Conservation (phyloP, 2,113 vertebrate genomes). For the Macquaria australasica region DNA sequence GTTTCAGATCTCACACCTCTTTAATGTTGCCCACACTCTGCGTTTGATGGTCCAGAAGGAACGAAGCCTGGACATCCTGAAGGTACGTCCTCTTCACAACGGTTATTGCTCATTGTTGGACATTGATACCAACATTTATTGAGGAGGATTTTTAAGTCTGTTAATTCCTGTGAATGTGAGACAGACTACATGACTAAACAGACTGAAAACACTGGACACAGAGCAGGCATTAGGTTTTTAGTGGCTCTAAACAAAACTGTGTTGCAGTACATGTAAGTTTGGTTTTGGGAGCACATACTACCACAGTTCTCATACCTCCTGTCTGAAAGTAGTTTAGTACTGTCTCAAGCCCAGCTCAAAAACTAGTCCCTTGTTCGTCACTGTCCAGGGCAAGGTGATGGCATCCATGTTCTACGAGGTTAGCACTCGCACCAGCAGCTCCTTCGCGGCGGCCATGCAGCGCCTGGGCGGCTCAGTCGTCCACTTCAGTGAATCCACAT, state of each 20-base stretch:
- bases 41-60: constrained; percentile 97
- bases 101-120: not conserved
- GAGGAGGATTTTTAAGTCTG: not conserved
- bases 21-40: constrained; percentile 93
- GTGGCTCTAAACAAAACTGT: not conserved
- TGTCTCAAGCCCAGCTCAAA: not conserved
- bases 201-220: not conserved
- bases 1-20: constrained; percentile 92
- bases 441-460: constrained; percentile 94
- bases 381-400: constrained; percentile 94
- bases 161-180: not conserved
- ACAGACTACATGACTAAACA: not conserved
- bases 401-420: constrained; percentile 98
- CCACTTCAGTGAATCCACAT: constrained; percentile 93
- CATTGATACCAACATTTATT: not conserved
- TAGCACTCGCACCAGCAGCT: constrained; percentile 97
- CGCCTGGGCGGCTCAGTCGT: constrained; percentile 93
- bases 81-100: constrained; percentile 81
- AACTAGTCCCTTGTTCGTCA: accelerated
- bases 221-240: too few species aligned
- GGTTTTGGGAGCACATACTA: not conserved
- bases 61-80: constrained; percentile 93
- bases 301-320: not conserved
- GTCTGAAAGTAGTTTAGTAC: not conserved
- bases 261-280: not conserved